Evolutionary conservation across 2,113 vertebrate species (phyloP), one percentile per base, ranked within the genome.

Genomic region (Pangasianodon hypophthalmus): DNA sequence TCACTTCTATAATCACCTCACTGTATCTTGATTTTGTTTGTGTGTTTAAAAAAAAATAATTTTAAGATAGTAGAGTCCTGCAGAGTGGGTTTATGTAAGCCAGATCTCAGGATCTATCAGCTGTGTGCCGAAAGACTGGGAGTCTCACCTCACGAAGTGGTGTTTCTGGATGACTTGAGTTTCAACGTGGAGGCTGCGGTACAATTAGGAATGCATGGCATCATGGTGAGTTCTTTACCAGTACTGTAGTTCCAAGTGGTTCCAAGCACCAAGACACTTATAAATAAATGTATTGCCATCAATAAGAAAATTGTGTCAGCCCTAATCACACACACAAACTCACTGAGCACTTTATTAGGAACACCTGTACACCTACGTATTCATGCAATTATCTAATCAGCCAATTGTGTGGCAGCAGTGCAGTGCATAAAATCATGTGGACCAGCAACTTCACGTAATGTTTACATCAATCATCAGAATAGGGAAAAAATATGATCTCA

Each of bases 161-260:
- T 97, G 90, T 96, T 97, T 75, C 95, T 97, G 0, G 96, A 97
- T 50, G 96, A 94, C 88, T 92, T 95, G 79, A 95, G 93, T 85
- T 90, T 87, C 19, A 97, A 95, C 79, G 88, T 97, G 75, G 91
- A 95, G 92, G 93, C 94, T 64, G 97, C 97, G 67, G 93, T 94
- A n/a, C 94, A 95, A 77, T 93, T 97, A 64, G 97, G 97, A 75
- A 95, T 97, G 41, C 90, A 64, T 80, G 96, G 95, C 0, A 92
- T 97, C 86, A 94, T 96, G 96, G 97, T 97, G 93, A 90, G 87
- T 80, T 41, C 80, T 69, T 1, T 82, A 10, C 6, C 24, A 29
- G 2, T 32, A 29, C 58, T 44, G 77, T 41, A 41, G 6, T 24
- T 37, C 1, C 54, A 24, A 58, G 52, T 56, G 26, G 1, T 52